These are phyloP conservation scores for cat (Felis catus) DNA, from an alignment of 2,113 vertebrate genomes.

Conservation along the genomic window F.catus_Fca126_mat1.0 CM031420.1:67929501-67930000, in stretches of 20 bases:
- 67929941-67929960: not conserved
- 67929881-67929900: not conserved
- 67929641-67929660: not conserved
- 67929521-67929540: conserved; percentile 15
- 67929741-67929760: conserved; percentile 30
- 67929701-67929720: conserved; percentile 34
- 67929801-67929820: not conserved
- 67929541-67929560: conserved; percentile 18
- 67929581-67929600: conserved; percentile 33
- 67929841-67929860: not conserved
- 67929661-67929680: conserved; percentile 37
- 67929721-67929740: conserved; percentile 15
- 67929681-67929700: conserved; percentile 48
- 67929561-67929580: conserved; percentile 1
- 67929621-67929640: conserved; percentile 41
- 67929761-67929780: not conserved
- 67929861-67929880: conserved; percentile 11
- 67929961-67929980: conserved; percentile 22
- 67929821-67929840: not conserved
- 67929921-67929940: not conserved
- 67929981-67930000: conserved; percentile 56
- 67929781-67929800: conserved; percentile 36
- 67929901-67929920: not conserved
- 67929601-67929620: conserved; percentile 1
- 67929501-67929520: conserved; percentile 13